Base-by-base conservation (phyloP, 2,113 vertebrate genomes). In the Notechis scutatus region DNA sequence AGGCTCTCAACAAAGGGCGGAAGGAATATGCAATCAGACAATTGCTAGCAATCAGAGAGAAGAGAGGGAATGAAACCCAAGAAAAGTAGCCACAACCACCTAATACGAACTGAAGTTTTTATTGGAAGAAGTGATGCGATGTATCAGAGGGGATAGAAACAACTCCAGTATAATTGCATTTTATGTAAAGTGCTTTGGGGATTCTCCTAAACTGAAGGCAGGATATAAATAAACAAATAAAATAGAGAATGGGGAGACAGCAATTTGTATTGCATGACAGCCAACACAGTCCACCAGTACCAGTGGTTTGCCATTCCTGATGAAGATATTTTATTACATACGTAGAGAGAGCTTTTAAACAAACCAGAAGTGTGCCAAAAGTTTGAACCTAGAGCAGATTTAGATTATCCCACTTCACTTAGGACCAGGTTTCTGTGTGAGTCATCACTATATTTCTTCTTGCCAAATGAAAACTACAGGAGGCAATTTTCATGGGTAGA, bases 321-420 rank as follows among this genome's bases (percentile, higher is more conserved):
- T 90, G 59, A 21, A 74, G 45, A 14, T 47, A 26, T 69, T 69
- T 89, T 90, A 69, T 64, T 74, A 74, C 21, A 52, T 90, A 3
- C 23, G 23, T 24, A n/a, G 21, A 47, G 29, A 69, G 89, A 90
- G 26, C 42, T 64, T 8, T 50, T 69, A 69, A 90, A 74, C 7
- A 90, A 90, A 88, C 52, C 39, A 18, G 39, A 90, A 64, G 3
- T n/a, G 47, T 95, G 94, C 89, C 94, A 93, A 57, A 91, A 59
- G 85, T 59, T 90, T 20, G 18, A 93, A 55, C n/a, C 24, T 74
- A 88, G 3, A 85, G 91, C 87, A 95, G 61, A 61, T 94, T 95
- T 92, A 95, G 94, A 95, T 93, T 92, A 95, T 92, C 92, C 69
- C 34, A 61, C 24, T 56, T 57, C 42, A 61, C 5, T n/a, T 56